phyloP scores from a whole-genome alignment of 2,888 invertebrate genomes.

The Acleris laterana region DNA sequence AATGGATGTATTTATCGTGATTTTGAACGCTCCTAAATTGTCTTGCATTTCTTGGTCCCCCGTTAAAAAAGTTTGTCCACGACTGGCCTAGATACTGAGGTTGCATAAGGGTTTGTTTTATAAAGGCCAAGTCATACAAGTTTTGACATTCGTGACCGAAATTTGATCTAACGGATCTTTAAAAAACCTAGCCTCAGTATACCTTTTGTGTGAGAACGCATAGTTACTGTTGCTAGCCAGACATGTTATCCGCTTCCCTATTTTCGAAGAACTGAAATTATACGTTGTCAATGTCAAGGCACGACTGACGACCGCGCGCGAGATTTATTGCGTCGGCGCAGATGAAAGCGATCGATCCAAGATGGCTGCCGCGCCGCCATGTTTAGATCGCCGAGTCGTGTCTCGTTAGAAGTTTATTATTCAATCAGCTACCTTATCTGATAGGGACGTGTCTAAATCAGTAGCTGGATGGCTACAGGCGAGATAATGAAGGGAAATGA shows the following conservation, averaged over 20 bases:
- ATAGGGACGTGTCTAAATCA: conserved; percentile 22
- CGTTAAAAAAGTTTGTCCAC: too few species aligned
- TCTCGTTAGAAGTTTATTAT: conserved; percentile 40
- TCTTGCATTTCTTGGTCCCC: too few species aligned
- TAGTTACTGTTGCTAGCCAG: not conserved
- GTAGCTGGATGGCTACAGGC: conserved; percentile 12
- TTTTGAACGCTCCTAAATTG: too few species aligned
- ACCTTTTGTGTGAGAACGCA: not conserved
- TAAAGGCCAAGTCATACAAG: too few species aligned
- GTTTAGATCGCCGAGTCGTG: conserved; percentile 36
- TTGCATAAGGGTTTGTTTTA: too few species aligned
- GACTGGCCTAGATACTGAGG: too few species aligned
- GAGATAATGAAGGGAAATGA: conserved; percentile 9
- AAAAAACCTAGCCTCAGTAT: too few species aligned
- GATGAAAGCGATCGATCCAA: conserved; percentile 36
- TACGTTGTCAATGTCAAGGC: conserved; percentile 35
- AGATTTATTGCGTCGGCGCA: conserved; percentile 39
- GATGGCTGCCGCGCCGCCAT: conserved; percentile 38
- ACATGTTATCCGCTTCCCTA: not conserved
- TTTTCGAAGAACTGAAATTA: conserved; percentile 33
- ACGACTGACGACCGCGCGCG: conserved; percentile 32
- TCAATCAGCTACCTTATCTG: conserved; percentile 41
- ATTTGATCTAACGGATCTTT: too few species aligned
- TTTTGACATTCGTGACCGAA: too few species aligned
- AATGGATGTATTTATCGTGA: too few species aligned